Percentiles rank a stretch among this genome's conserved stretches.
Conservation (phyloP, 2,888 invertebrate genomes). For the Netelia inedita region DNA sequence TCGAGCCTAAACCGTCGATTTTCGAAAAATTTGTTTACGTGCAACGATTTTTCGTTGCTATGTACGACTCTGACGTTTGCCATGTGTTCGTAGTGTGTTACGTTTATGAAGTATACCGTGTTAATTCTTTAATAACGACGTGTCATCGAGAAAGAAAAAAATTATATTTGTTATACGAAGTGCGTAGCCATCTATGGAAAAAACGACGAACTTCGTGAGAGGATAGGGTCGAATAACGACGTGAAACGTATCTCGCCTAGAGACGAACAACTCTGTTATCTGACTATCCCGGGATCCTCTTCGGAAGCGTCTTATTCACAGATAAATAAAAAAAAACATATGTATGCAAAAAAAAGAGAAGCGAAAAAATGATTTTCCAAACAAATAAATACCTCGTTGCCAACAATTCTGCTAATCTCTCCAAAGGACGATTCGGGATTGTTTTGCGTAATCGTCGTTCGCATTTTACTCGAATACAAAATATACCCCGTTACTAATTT, state of each 20-base stretch:
- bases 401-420: slow-evolving; percentile 91
- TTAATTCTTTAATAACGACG: not conserved
- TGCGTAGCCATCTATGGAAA: slow-evolving; percentile 6
- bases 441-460: slow-evolving; percentile 96
- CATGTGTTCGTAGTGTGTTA: not conserved
- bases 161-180: slow-evolving; percentile 12
- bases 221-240: slow-evolving; percentile 23
- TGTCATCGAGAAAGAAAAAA: slow-evolving; percentile 40
- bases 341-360: slow-evolving; percentile 71
- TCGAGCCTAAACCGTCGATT: not conserved
- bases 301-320: slow-evolving; percentile 42
- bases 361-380: slow-evolving; percentile 72
- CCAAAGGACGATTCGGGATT: slow-evolving; percentile 98
- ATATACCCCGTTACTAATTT: slow-evolving; percentile 98
- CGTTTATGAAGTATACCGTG: not conserved
- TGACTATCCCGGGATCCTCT: slow-evolving; percentile 36
- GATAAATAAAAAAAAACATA: slow-evolving; percentile 37
- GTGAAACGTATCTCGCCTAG: not conserved
- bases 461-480: slow-evolving; percentile 97
- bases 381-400: slow-evolving; percentile 88
- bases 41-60: not conserved
- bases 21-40: not conserved
- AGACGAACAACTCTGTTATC: not conserved
- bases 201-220: slow-evolving; percentile 68
- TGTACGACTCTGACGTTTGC: slow-evolving; percentile 6